phyloP scores from a whole-genome alignment of 2,888 invertebrate species.

The Mesochorus sp. region DNA sequence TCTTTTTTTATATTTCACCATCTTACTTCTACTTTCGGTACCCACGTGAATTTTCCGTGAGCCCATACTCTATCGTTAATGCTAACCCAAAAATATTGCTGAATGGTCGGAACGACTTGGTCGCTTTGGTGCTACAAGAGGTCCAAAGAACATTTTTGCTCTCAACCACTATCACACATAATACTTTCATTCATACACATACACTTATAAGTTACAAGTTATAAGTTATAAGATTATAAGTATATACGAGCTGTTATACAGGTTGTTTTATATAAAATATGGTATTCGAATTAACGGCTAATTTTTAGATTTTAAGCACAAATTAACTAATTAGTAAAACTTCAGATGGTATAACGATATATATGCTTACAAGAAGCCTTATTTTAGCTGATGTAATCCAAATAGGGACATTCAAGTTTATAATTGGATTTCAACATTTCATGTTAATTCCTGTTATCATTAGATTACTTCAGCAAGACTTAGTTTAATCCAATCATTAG shows the following conservation, averaged over 20 bases:
- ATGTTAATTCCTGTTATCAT: too few relatives aligned
- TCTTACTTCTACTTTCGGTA: constrained; percentile 28
- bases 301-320: too few relatives aligned
- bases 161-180: constrained; percentile 40
- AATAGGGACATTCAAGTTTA: too few relatives aligned
- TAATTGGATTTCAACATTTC: too few relatives aligned
- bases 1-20: constrained; percentile 2
- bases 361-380: too few relatives aligned
- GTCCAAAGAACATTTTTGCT: constrained; percentile 48
- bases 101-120: constrained; percentile 61
- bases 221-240: background rate
- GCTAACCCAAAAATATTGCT: constrained; percentile 62
- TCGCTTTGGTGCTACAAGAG: constrained; percentile 20
- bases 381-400: too few relatives aligned
- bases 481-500: too few relatives aligned
- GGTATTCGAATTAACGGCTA: too few relatives aligned
- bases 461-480: too few relatives aligned
- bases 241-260: background rate
- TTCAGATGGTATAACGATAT: too few relatives aligned
- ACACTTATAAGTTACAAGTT: background rate
- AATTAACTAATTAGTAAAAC: too few relatives aligned
- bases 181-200: constrained; percentile 3
- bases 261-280: background rate
- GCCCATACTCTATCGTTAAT: constrained; percentile 56
- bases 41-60: constrained; percentile 35